These are phyloP conservation scores for Lamprologus ornatipinnis DNA, from an alignment of 2,113 vertebrate genomes.

Conservation along the genomic window DNA sequence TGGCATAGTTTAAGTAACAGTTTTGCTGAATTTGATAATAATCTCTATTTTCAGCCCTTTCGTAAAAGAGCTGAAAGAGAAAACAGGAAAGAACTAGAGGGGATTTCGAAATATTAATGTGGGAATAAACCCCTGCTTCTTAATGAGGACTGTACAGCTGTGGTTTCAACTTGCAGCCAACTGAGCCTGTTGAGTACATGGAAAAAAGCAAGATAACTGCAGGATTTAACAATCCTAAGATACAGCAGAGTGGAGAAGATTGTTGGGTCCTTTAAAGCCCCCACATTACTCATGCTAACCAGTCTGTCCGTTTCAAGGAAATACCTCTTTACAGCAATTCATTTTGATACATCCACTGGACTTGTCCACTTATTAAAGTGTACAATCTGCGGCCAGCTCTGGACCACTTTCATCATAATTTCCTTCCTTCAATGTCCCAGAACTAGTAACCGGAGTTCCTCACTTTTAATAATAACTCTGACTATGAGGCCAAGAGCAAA, in stretches of 20 bases:
- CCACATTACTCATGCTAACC: constrained; percentile 55
- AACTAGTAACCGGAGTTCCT: not conserved
- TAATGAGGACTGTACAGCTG: constrained; percentile 4
- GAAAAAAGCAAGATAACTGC: constrained; percentile 40
- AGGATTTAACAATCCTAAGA: constrained; percentile 32
- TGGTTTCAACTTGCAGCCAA: constrained; percentile 22
- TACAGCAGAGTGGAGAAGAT: constrained; percentile 9
- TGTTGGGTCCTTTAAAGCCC: constrained; percentile 40
- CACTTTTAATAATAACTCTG: constrained; percentile 25
- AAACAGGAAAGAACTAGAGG: not conserved
- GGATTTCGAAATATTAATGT: constrained; percentile 22
- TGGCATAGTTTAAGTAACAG: not conserved
- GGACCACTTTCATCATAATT: constrained; percentile 24
- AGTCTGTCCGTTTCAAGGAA: constrained; percentile 52
- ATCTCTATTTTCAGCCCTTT: not conserved
- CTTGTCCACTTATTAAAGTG: constrained; percentile 42
- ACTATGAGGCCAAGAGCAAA: constrained; percentile 4
- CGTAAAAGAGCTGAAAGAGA: not conserved
- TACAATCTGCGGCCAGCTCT: constrained; percentile 13
- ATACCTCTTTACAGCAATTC: constrained; percentile 42
- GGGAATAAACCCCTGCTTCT: not conserved
- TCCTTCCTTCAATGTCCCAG: constrained; percentile 9
- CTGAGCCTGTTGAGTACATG: constrained; percentile 29
- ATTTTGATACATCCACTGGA: constrained; percentile 29
- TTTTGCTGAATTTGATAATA: not conserved